Evolutionary conservation across 2,113 vertebrate genomes (phyloP).

Genomic region (Callaeas wilsoni): DNA sequence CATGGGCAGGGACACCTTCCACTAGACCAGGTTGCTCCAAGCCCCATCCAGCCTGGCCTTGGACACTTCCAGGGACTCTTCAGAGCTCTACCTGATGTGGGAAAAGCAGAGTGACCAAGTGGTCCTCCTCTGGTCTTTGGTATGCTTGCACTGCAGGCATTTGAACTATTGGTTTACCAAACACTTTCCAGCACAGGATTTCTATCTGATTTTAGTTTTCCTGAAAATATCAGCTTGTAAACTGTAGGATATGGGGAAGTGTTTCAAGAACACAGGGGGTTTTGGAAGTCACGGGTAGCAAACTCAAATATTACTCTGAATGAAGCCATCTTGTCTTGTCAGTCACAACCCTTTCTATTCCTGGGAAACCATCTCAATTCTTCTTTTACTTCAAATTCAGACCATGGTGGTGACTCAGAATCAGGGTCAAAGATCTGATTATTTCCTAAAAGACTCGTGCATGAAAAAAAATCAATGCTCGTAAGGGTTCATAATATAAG

Average conservation of each 20-base stretch:
- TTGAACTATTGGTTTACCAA: neutral
- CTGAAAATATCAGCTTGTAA: neutral
- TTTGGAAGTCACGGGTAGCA: neutral
- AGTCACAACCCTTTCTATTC: neutral
- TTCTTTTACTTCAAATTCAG: neutral
- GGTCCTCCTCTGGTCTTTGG: neutral
- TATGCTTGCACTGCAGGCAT: neutral
- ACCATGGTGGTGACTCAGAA: neutral
- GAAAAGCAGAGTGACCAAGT: neutral
- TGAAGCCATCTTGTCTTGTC: neutral
- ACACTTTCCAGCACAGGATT: neutral
- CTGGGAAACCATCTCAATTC: neutral
- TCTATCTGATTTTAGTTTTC: neutral
- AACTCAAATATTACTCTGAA: neutral
- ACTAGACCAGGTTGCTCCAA: neutral
- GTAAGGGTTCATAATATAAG: neutral
- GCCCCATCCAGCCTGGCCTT: accelerated
- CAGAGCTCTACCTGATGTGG: neutral
- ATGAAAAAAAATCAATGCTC: neutral
- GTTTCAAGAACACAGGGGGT: neutral
- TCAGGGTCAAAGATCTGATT: neutral
- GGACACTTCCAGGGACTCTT: neutral
- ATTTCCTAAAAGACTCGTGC: neutral
- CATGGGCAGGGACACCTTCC: neutral
- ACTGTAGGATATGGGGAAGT: neutral